A percentile compares a stretch with the other conserved stretches of the same genome.
Conservation (phyloP, 92 coral and sea anemone species). For the Galaxea fascicularis region DNA sequence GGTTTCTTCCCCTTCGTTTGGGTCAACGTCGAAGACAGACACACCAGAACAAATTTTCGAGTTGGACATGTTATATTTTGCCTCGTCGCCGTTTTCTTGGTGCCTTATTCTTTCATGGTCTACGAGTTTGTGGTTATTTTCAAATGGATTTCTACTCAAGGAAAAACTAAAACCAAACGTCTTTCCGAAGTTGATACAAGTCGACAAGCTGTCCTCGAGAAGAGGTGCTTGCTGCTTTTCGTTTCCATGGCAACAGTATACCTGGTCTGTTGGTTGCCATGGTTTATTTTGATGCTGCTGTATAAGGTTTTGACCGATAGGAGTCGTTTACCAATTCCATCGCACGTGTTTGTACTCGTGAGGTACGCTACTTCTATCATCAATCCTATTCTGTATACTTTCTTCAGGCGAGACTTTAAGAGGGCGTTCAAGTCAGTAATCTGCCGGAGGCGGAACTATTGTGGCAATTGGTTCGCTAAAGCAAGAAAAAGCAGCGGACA, state of each 20-base stretch:
- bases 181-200: neutral
- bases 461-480: neutral
- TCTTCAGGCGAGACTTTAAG: constrained; percentile 71
- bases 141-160: constrained; percentile 30
- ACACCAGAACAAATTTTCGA: neutral
- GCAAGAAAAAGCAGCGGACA: neutral
- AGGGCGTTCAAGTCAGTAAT: constrained; percentile 37
- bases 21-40: neutral
- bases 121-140: constrained; percentile 71
- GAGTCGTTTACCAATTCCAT: neutral
- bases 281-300: constrained; percentile 50
- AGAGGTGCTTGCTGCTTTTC: constrained; percentile 55
- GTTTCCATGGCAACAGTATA: constrained; percentile 69
- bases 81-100: constrained; percentile 66
- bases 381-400: constrained; percentile 66
- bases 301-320: neutral
- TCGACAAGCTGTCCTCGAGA: constrained; percentile 27
- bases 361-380: constrained; percentile 62
- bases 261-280: constrained; percentile 74
- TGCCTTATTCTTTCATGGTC: constrained; percentile 77
- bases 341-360: constrained; percentile 49
- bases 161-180: neutral
- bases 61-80: constrained; percentile 71
- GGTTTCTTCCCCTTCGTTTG: constrained; percentile 29
- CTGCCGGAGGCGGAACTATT: neutral